phyloP scores from a whole-genome alignment of 2,888 invertebrate species.

The Itoplectis maculator region DNA sequence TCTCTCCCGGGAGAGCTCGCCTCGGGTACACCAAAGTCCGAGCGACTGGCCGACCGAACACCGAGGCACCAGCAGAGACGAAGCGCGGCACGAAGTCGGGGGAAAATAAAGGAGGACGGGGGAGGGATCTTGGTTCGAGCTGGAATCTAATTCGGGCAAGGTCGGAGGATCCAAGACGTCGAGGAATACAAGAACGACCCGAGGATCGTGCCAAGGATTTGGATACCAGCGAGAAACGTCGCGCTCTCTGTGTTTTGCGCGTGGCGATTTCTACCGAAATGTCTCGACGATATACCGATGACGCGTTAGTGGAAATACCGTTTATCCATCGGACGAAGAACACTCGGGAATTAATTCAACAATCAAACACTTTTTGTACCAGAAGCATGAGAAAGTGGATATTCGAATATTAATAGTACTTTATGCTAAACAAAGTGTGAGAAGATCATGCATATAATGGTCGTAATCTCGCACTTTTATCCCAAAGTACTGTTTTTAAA shows the following conservation, averaged over 20 bases:
- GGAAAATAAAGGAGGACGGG: constrained; percentile 56
- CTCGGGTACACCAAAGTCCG: constrained; percentile 59
- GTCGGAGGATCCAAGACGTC: constrained; percentile 54
- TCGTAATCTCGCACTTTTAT: too few relatives aligned
- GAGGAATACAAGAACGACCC: constrained; percentile 57
- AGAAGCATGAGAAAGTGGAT: too few relatives aligned
- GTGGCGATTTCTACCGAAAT: constrained; percentile 45
- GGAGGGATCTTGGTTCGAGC: constrained; percentile 52
- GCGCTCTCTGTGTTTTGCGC: constrained; percentile 20
- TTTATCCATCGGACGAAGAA: constrained; percentile 29
- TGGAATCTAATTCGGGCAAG: constrained; percentile 63
- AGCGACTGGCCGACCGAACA: constrained; percentile 39
- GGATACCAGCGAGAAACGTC: constrained; percentile 62
- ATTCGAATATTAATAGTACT: too few relatives aligned
- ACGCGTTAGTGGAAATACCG: constrained; percentile 19
- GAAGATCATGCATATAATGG: too few relatives aligned
- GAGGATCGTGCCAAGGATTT: constrained; percentile 72
- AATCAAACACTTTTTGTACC: too few relatives aligned
- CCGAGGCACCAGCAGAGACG: constrained; percentile 28
- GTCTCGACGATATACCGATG: constrained; percentile 28
- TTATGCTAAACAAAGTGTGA: too few relatives aligned
- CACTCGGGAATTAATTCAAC: not conserved
- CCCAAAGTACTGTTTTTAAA: too few relatives aligned
- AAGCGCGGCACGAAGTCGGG: too few relatives aligned
- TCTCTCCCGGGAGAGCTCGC: constrained; percentile 63